These are phyloP conservation scores for Dendrocopos noguchii DNA, from an alignment of 2,113 vertebrate genomes.

Conservation along the genomic window DNA sequence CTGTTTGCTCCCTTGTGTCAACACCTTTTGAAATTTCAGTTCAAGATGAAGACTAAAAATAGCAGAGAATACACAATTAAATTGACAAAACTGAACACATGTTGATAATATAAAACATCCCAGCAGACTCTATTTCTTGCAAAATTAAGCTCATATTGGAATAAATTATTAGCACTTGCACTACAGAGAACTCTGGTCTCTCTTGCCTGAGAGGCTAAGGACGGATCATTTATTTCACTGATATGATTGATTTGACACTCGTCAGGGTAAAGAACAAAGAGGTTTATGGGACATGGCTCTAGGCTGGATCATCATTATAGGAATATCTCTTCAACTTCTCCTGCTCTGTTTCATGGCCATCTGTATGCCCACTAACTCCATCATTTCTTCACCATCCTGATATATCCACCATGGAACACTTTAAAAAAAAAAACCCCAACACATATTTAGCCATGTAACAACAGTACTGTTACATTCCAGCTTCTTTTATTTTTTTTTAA, in stretches of 20 bases:
- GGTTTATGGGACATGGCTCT: rapidly evolving
- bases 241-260: neutral
- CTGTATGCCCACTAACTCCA: neutral
- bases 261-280: neutral
- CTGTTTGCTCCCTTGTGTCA: neutral
- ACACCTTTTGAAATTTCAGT: constrained; percentile 1
- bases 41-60: constrained; percentile 26
- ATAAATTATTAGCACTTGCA: neutral
- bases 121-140: neutral
- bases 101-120: neutral
- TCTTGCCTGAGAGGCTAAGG: neutral
- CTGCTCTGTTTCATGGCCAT: neutral
- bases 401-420: neutral
- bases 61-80: neutral
- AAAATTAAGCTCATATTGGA: neutral
- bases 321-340: neutral
- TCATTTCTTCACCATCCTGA: neutral
- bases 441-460: neutral
- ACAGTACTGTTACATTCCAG: neutral
- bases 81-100: neutral
- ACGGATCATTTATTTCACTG: neutral
- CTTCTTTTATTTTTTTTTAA: neutral
- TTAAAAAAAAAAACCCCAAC: neutral
- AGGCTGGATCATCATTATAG: neutral
- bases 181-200: neutral